phyloP scores from a whole-genome alignment of 2,113 vertebrate species.

The Gadus chalcogrammus region DNA sequence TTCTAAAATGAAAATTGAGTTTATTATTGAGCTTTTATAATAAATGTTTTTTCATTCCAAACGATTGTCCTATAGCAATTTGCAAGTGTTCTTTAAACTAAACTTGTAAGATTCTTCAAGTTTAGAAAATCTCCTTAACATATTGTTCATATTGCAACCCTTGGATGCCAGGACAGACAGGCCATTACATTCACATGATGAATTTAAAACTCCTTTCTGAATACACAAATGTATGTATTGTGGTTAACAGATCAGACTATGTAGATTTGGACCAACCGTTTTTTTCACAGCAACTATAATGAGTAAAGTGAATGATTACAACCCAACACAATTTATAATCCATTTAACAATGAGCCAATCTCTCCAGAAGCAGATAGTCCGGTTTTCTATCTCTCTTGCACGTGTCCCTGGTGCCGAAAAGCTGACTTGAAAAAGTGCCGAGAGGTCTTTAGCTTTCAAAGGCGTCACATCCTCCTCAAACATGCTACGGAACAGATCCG shows the following conservation, averaged over 20 bases:
- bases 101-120: background rate
- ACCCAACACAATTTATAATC: background rate
- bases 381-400: background rate
- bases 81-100: background rate
- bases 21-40: background rate
- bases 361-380: background rate
- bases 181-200: too few species aligned
- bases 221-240: too few species aligned
- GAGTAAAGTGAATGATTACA: background rate
- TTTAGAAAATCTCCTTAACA: background rate
- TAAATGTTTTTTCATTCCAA: background rate
- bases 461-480: background rate
- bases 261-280: too few species aligned
- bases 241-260: too few species aligned
- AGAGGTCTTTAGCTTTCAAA: background rate
- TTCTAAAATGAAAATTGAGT: background rate
- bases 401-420: background rate
- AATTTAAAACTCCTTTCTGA: too few species aligned
- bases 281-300: too few species aligned
- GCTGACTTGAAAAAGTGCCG: background rate
- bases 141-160: too few species aligned
- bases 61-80: background rate
- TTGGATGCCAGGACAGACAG: too few species aligned
- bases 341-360: background rate
- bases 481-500: background rate